Base-by-base conservation (phyloP, 2,888 invertebrate genomes). In the Phengaris alcon region DNA sequence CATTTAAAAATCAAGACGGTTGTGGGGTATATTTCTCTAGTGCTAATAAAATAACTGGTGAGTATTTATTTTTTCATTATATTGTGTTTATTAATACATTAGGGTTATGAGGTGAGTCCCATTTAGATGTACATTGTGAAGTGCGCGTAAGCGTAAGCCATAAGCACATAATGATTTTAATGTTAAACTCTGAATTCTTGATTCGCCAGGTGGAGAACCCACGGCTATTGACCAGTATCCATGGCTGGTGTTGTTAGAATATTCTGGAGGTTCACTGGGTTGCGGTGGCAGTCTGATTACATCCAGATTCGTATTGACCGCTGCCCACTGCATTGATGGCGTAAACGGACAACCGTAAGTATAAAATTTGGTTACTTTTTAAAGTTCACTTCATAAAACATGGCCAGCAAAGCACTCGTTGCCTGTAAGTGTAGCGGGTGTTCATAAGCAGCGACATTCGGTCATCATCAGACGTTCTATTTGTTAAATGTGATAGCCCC, bases 151-250 rank as follows among this genome's bases (percentile, higher is more conserved):
- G 35, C 35, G 35, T 35, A 35, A 35, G 22, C 22, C 22, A 35
- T 35, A 35, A 3, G 4, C 3, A 3, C 4, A 35, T 35, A 35
- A 35, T 35, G 35, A 3, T 35, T 35, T 35, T 35, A 35, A 35
- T 35, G 35, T 35, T 35, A 35, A 35, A 35, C 35, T 35, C 35
- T 4, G 35, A 35, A 35, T 35, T 35, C 35, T 8, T 12, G 22
- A 68, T 15, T 46, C 76, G 78, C 12, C 78, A 83, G 90, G 88
- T 76, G 89, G 88, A 3, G 80, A 75, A 5, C 85, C 83, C 13
- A 90, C 94, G 0, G 79, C 79, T 0, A 80, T 95, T 0, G 94
- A 94, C 68, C 91, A 94, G 81, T 95, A 94, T 82, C 95, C 95
- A 0, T 95, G 95, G 95, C 82, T 94, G 83, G 92, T 87, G 0